Evolutionary conservation across 2,113 vertebrate genomes (phyloP), one percentile per base, ranked within the genome.

Genomic region (Phyllopteryx taeniolatus): DNA sequence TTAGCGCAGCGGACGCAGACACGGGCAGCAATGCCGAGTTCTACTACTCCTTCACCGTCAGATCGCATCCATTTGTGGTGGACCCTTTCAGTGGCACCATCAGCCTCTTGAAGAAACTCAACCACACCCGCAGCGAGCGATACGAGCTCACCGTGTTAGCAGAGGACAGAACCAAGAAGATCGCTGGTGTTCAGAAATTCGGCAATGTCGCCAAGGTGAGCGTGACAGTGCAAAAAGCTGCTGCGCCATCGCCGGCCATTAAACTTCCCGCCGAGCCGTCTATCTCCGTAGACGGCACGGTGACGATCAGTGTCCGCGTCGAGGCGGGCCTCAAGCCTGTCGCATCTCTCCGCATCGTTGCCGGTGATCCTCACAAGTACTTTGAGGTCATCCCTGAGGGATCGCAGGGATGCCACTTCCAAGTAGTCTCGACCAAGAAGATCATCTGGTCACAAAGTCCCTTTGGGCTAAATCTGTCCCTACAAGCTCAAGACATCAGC

Each of bases 1-100:
- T 99, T 63, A 97, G 94, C 0, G 98, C 98, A 49, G 98, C 96
- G 0, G 98, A 99, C 0, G 98, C 97, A 0, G 98, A 99, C 1
- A 73, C 95, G 27, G 96, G 97, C 11, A 96, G 94, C 88, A 99
- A 98, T 0, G 94, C 94, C 0, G 92, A 94, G 70, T 98, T 99
- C 89, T 99, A 97, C 72, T 99, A 97, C 0, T 86, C 90, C 1
- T 95, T 98, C 64, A 94, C 92, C 64, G 88, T 89, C 19, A 94
- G 92, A 83, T 91, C 94, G 0, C 92, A 91, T 67, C 86, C 94
- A 0, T 98, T 98, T 71, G 81, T 88, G 0, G 76, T 99, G 8
- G 95, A 99, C 74, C 98, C 97, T 60, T 95, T 95, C 81, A 96
- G 93, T 0, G 98, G 98, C 0, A 88, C 88, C 2, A 92, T 99